Conservation (phyloP, 2,113 vertebrate species). For the Caracal caracal region DNA sequence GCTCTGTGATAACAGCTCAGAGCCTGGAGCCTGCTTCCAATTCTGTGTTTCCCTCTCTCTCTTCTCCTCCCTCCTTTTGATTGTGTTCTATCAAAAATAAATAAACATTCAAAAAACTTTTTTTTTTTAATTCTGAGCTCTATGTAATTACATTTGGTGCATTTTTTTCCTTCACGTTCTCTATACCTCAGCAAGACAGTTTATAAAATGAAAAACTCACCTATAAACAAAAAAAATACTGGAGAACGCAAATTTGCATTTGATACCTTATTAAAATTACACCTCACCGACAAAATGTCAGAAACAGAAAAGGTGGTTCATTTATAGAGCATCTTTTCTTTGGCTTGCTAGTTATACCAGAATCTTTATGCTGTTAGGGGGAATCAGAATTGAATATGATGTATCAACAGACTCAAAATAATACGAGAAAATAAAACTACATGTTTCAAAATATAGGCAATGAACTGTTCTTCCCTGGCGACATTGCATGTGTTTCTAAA, state of each 20-base stretch:
- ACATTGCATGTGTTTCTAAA: rapidly evolving
- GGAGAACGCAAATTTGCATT: background rate
- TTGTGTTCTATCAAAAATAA: too few species aligned
- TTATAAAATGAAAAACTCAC: background rate
- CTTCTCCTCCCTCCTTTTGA: too few species aligned
- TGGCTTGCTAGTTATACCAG: background rate
- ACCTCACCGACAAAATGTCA: background rate
- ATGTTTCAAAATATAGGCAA: background rate
- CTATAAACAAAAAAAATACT: background rate
- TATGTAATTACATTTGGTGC: rapidly evolving
- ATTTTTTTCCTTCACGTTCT: background rate
- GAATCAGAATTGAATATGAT: background rate
- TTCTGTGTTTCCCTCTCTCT: too few species aligned
- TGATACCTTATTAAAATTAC: background rate
- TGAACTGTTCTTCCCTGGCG: background rate
- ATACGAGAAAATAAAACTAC: background rate
- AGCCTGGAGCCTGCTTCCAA: too few species aligned
- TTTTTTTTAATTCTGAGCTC: too few species aligned
- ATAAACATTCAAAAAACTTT: too few species aligned
- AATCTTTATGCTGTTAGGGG: background rate
- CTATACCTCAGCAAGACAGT: background rate
- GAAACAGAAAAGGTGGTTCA: background rate
- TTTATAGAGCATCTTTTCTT: background rate
- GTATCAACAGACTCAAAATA: background rate
- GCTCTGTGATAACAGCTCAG: too few species aligned